These are phyloP conservation scores for Theonella swinhoei DNA, from an alignment of 37 sponge, comb jelly and placozoan species.

Conservation along the genomic window DNA sequence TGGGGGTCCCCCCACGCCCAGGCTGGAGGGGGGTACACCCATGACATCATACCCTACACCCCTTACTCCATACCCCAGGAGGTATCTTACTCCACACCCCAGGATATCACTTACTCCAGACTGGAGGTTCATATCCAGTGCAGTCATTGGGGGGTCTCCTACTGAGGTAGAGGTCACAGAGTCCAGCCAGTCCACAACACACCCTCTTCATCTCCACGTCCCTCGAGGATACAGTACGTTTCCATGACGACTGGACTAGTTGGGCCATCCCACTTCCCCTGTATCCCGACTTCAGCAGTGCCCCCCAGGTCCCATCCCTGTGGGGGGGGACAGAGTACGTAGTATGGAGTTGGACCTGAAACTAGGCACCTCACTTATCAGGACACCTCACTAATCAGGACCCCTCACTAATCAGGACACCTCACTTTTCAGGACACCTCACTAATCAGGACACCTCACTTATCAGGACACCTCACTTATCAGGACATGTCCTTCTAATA, in stretches of 20 bases:
- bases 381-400: too few relatives aligned
- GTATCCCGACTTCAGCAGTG: background rate
- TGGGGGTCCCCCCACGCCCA: constrained; percentile 76
- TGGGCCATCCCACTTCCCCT: background rate
- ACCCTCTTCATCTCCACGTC: constrained; percentile 15
- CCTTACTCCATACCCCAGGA: too few relatives aligned
- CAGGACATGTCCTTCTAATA: too few relatives aligned
- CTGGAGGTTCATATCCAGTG: constrained; percentile 23
- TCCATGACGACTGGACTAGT: background rate
- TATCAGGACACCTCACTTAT: too few relatives aligned
- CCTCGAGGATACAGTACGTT: background rate
- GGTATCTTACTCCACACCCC: too few relatives aligned
- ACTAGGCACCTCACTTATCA: too few relatives aligned
- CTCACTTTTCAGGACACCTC: too few relatives aligned
- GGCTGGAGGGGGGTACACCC: background rate
- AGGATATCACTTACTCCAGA: constrained; percentile 23
- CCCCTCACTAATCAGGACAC: too few relatives aligned
- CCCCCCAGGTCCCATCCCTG: background rate
- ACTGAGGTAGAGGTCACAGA: constrained; percentile 20
- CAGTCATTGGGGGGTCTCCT: constrained; percentile 45
- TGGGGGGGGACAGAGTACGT: background rate
- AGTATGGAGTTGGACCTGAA: too few relatives aligned
- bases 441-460: too few relatives aligned
- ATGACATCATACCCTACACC: too few relatives aligned
- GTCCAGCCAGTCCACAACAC: constrained; percentile 17